These are phyloP conservation scores for Limanda limanda DNA, from an alignment of 2,113 vertebrate species.

Conservation along the genomic window DNA sequence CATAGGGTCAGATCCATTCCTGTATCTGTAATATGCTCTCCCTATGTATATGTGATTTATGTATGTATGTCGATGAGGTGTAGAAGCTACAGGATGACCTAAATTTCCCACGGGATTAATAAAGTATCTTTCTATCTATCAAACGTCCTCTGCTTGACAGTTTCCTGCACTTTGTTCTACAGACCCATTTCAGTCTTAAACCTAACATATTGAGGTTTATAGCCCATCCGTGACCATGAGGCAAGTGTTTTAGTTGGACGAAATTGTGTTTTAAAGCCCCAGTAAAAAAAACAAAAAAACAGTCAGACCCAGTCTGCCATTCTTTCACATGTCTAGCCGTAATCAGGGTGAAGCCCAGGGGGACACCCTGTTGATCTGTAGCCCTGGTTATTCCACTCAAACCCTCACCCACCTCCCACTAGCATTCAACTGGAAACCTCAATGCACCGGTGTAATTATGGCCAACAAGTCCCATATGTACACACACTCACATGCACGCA, in stretches of 20 bases:
- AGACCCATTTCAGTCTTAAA: not conserved
- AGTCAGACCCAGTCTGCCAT: slow-evolving; percentile 32
- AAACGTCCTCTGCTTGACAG: not conserved
- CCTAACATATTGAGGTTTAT: not conserved
- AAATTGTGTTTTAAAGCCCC: slow-evolving; percentile 22
- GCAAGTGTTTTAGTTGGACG: slow-evolving; percentile 18
- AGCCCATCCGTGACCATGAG: not conserved
- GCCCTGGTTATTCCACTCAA: slow-evolving; percentile 64
- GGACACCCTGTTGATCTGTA: slow-evolving; percentile 65
- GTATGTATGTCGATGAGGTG: too few relatives aligned
- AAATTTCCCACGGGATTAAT: too few relatives aligned
- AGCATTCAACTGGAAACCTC: slow-evolving; percentile 71
- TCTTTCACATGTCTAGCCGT: slow-evolving; percentile 52
- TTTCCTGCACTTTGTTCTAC: too few relatives aligned
- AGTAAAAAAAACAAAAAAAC: not conserved
- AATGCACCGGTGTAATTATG: slow-evolving; percentile 80
- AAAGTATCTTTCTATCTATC: too few relatives aligned
- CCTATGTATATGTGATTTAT: too few relatives aligned
- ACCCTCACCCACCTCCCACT: slow-evolving; percentile 59
- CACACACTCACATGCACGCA: slow-evolving; percentile 28
- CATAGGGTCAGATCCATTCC: too few relatives aligned
- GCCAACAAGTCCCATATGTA: slow-evolving; percentile 70
- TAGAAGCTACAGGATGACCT: too few relatives aligned
- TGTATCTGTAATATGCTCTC: too few relatives aligned
- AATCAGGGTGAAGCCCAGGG: slow-evolving; percentile 60